Percentiles rank a stretch among this genome's conserved stretches.
Conservation (phyloP, 2,797 vertebrate species). For the Scleropages formosus region DNA sequence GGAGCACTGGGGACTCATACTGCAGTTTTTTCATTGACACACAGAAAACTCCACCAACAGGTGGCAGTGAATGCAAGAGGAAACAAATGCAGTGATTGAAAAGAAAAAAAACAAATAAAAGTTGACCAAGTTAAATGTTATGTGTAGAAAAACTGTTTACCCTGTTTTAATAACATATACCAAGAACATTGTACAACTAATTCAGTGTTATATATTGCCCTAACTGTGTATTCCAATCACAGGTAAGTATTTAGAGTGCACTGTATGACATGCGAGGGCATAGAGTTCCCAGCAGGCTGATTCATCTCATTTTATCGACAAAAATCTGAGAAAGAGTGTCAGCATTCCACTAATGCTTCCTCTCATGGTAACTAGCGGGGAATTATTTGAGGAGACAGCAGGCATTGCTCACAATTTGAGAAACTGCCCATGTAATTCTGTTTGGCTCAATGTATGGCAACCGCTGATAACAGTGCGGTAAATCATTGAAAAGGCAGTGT, state of each 20-base stretch:
- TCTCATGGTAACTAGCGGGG: neutral
- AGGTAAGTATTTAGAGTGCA: neutral
- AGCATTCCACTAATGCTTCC: neutral
- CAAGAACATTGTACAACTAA: neutral
- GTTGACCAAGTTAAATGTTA: neutral
- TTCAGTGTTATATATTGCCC: neutral
- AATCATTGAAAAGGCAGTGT: neutral
- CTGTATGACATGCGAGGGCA: neutral
- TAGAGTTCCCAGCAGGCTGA: neutral
- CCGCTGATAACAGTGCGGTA: neutral
- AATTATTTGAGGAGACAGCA: neutral
- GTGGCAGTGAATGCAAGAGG: slow-evolving; percentile 13
- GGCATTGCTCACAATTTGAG: neutral
- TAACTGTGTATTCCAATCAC: neutral
- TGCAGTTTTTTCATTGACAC: too few relatives aligned
- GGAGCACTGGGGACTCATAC: too few relatives aligned
- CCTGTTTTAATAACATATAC: neutral
- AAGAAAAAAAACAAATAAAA: neutral
- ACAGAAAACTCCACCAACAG: slow-evolving; percentile 8
- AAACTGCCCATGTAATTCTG: neutral
- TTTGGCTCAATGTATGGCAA: slow-evolving; percentile 1
- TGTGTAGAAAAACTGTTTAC: neutral
- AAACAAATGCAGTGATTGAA: neutral
- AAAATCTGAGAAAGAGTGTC: neutral
- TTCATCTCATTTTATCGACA: neutral